Evolutionary conservation across 2,113 vertebrate genomes (phyloP), one percentile per base, ranked within the genome.

Genomic region (Apteryx owenii): DNA sequence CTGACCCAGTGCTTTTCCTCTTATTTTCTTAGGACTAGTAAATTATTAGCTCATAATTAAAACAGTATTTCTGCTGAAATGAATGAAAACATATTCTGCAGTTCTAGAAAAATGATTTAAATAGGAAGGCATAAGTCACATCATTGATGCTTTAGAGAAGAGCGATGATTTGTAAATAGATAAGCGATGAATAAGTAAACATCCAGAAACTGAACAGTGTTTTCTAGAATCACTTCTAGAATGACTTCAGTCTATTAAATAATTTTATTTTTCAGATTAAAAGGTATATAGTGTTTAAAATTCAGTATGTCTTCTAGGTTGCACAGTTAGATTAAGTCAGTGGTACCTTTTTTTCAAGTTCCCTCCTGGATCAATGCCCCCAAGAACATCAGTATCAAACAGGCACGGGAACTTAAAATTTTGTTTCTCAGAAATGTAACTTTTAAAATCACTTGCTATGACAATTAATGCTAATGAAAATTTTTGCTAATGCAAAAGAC

Each of bases 391-490:
- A 58, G 36, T 33, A 70, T 46, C 13, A 83, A 94, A 85, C 33
- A 77, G 11, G 40, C 29, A n/a, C 26, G 75, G 36, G 50, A 83
- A 93, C 88, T 93, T 60, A 62, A 80, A 91, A 73, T 70, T 77
- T 83, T 1, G 46, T 78, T 93, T 62, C 75, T 89, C 50, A 88
- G 79, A 93, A 96, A 88, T 21, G 2, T n/a, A 83, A 80, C 68
- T 83, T 91, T 28, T 88, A 53, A 84, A 90, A 93, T 88, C 42
- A 66, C 13, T 96, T 85, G n/a, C 50, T 78, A 42, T 69, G 36
- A 95, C 91, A 91, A 93, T 82, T 82, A 89, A 46, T 42, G 40
- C 29, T 95, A 93, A 96, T 90, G 7, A 93, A 46, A 36, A 73
- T 61, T 91, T 96, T 60, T 94, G 25, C 51, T 80, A 90, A 93